These are phyloP conservation scores for Passer montanus DNA, from an alignment of 2,113 vertebrate genomes.

Conservation along the genomic window DNA sequence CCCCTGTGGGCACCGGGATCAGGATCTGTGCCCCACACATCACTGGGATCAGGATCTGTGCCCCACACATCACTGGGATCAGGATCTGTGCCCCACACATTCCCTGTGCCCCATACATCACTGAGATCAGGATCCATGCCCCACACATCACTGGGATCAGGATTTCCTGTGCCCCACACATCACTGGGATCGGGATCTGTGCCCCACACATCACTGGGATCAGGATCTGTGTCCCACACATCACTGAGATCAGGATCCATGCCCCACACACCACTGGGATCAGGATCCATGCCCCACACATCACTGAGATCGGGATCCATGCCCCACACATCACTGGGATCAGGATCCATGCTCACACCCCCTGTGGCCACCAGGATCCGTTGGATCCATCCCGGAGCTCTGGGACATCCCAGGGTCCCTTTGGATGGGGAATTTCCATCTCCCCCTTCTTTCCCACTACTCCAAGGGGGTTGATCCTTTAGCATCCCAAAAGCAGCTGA, in stretches of 20 bases:
- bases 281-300: too few relatives aligned
- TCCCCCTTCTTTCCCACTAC: accelerated
- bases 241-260: not conserved
- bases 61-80: not conserved
- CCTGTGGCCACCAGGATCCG: accelerated
- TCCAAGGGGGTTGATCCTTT: not conserved
- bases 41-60: too few relatives aligned
- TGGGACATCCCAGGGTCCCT: not conserved
- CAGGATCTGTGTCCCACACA: not conserved
- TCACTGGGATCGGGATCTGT: not conserved
- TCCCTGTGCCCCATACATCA: not conserved
- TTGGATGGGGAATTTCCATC: not conserved
- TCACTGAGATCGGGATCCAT: accelerated
- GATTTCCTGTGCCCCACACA: not conserved
- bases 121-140: too few relatives aligned
- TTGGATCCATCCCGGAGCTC: not conserved
- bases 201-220: not conserved
- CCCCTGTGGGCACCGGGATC: not conserved
- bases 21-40: accelerated
- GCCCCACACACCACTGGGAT: not conserved
- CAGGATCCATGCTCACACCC: accelerated
- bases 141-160: not conserved
- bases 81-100: not conserved
- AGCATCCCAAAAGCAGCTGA: not conserved
- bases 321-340: not conserved